Percentiles rank a stretch among this genome's conserved stretches.
Conservation (phyloP, 2,113 vertebrate species). For the Vireo altiloquus region DNA sequence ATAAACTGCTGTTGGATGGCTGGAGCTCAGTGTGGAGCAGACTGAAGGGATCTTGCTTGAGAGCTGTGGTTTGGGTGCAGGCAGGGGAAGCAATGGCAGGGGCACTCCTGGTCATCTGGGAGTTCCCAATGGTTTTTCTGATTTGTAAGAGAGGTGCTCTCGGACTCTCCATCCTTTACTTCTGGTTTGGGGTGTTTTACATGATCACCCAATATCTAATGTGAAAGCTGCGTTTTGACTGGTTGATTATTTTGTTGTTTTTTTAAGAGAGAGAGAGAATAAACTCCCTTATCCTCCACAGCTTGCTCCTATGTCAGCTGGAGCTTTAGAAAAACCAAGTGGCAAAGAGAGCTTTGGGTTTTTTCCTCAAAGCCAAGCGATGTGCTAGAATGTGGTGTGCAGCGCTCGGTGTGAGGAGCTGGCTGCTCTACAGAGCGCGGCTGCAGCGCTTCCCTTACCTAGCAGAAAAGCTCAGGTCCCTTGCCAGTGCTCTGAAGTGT, state of each 20-base stretch:
- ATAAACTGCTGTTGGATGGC: not conserved
- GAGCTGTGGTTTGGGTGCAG: not conserved
- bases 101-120: not conserved
- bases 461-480: not conserved
- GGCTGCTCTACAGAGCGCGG: not conserved
- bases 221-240: not conserved
- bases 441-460: not conserved
- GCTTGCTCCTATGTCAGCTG: not conserved
- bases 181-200: not conserved
- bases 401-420: not conserved
- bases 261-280: not conserved
- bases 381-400: not conserved
- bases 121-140: not conserved
- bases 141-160: not conserved
- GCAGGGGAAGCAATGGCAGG: not conserved
- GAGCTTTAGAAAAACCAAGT: not conserved
- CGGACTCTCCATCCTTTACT: not conserved
- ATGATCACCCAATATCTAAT: not conserved
- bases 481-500: not conserved
- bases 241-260: not conserved
- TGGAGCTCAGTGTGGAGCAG: not conserved
- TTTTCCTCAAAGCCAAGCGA: not conserved
- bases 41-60: not conserved
- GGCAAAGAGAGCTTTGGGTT: not conserved
- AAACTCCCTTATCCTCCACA: not conserved